Evolutionary conservation across 2,797 vertebrate genomes (phyloP).

Genomic region (Anguilla anguilla): DNA sequence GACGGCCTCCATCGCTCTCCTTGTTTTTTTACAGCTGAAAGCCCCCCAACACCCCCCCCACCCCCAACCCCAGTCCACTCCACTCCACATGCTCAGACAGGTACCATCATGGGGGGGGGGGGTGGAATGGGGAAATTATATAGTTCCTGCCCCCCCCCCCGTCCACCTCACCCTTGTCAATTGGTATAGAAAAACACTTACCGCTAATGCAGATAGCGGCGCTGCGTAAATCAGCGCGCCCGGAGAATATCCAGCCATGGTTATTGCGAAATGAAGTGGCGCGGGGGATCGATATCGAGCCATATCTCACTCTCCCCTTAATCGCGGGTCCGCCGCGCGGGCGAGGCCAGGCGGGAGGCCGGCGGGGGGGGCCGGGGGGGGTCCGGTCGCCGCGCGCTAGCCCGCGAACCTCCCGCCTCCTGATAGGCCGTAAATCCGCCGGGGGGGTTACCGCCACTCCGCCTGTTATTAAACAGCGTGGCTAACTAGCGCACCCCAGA

Average conservation of each 20-base stretch:
- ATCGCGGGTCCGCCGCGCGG: conserved; percentile 89
- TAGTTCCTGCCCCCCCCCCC: conserved; percentile 41
- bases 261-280: conserved; percentile 98
- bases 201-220: conserved; percentile 81
- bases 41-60: neutral
- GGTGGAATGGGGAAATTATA: conserved; percentile 33
- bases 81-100: neutral
- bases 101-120: neutral
- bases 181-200: conserved; percentile 80
- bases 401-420: conserved; percentile 66
- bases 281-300: conserved; percentile 95
- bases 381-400: conserved; percentile 81
- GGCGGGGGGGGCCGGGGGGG: conserved; percentile 91
- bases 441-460: conserved; percentile 78
- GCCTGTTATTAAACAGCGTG: conserved; percentile 82
- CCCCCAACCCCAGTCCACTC: neutral
- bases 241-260: conserved; percentile 87
- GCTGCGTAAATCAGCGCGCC: conserved; percentile 79
- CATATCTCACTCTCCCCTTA: conserved; percentile 95
- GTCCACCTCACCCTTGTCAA: conserved; percentile 78
- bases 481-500: conserved; percentile 81
- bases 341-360: too few species aligned
- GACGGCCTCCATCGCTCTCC: neutral
- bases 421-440: conserved; percentile 91
- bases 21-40: neutral